Base-by-base conservation (phyloP, 1,140 invertebrate species). In the Danaus melanippus region DNA sequence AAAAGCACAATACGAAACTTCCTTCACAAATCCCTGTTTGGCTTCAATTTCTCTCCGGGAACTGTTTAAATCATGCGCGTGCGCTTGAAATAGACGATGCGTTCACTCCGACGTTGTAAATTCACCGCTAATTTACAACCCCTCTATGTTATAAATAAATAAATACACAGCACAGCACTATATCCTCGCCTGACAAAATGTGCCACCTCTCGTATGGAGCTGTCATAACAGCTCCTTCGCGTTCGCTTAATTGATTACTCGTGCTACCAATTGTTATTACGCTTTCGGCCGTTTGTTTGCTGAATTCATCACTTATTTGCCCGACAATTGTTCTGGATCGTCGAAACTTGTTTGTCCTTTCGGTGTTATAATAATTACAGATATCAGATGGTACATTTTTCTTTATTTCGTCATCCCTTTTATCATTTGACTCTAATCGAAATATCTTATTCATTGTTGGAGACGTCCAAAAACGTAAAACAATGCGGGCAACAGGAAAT, bases 71-170 rank as follows among this genome's bases (percentile, higher is more conserved):
- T 81, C 78, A 79, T 77, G 76, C 77, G 71, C 74, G 53, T 67
- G 71, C 64, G 70, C 77, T 74, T 49, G 79, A 86, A 86, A 86
- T 86, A 86, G 74, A 76, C 76, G 21, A 32, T 69, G 70, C 65
- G 62, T 65, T 75, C 76, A 71, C 74, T 80, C 69, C 79, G 74
- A 70, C 70, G 72, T 64, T 72, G 78, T 84, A 83, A 81, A 83
- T 84, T 81, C 71, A 75, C 66, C 69, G 76, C 78, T 83, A 86
- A 86, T 84, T 83, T 83, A 84, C 83, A 71, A 74, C 80, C 76
- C 79, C 74, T 75, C 69, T 74, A 68, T 75, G 70, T 78, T 84
- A 84, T 86, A 84, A 84, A 83, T 84, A 86, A 84, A 83, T 84
- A 86, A 81, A 86, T 84, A 80, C 82, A 73, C 72, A 64, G 72